Conservation (phyloP, 2,797 vertebrate genomes). For the Liparis tanakae region DNA sequence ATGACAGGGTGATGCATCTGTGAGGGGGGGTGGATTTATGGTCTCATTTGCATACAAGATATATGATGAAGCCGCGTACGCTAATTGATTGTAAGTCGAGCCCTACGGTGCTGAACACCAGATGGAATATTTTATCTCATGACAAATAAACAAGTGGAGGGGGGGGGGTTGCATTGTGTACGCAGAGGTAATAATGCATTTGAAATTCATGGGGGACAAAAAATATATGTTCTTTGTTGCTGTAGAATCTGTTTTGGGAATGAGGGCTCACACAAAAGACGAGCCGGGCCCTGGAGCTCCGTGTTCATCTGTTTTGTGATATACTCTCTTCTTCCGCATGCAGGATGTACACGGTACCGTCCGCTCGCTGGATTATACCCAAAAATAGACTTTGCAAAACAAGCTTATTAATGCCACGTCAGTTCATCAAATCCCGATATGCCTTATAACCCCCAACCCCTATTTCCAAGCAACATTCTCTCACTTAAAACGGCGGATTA, state of each 20-base stretch:
- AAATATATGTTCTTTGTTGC: conserved; percentile 47
- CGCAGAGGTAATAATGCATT: conserved; percentile 44
- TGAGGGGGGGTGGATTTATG: conserved; percentile 69
- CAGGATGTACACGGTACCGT: conserved; percentile 33
- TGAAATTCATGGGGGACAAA: conserved; percentile 33
- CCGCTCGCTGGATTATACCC: conserved; percentile 53
- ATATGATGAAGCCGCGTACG: conserved; percentile 62
- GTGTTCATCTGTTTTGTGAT: conserved; percentile 57
- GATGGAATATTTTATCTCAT: conserved; percentile 52
- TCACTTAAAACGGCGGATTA: conserved; percentile 18
- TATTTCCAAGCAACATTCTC: conserved; percentile 1
- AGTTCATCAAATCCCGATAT: conserved; percentile 37
- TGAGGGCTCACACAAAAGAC: conserved; percentile 45
- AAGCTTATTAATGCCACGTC: conserved; percentile 37
- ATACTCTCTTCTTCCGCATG: conserved; percentile 25
- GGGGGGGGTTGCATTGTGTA: conserved; percentile 34
- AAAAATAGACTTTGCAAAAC: conserved; percentile 32
- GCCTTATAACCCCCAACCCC: conserved; percentile 7
- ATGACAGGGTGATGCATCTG: conserved; percentile 46
- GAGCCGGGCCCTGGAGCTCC: conserved; percentile 25
- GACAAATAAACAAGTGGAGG: conserved; percentile 33
- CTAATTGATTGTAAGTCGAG: conserved; percentile 60
- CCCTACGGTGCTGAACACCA: conserved; percentile 39
- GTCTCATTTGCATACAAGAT: conserved; percentile 70
- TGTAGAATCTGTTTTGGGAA: conserved; percentile 53